Base-by-base conservation (phyloP, 2,888 invertebrate genomes). In the Phania funesta region DNA sequence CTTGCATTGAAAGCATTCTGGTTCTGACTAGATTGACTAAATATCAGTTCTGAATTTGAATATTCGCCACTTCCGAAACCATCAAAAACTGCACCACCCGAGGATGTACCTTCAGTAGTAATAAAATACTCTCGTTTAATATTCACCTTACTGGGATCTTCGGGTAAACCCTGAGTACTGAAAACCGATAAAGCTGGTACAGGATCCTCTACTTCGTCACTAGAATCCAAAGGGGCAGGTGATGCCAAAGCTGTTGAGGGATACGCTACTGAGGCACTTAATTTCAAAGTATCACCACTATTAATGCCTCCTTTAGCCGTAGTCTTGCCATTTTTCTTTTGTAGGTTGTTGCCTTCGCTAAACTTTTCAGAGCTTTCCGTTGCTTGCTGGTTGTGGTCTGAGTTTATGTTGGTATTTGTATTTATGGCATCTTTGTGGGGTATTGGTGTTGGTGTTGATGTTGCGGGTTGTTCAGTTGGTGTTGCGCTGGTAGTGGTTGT, bases 81-180 rank as follows among this genome's bases (percentile, higher is more conserved):
- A 35, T 70, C 67, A 48, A 68, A 71, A 0, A 44, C 20, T 8
- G 60, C 54, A 11, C 35, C 64, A 8, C 41, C 60, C 9, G 56
- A 22, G 0, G 71, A 24, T 3, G 50, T 24, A 20, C 86, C 86
- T 81, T 89, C 88, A 0, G 88, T 88, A 32, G 89, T 88, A 26
- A 84, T 74, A 1, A 84, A 78, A 76, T 88, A 89, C 26, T 89
- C 89, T 16, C 89, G 78, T 58, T 89, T 89, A 29, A 89, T 89
- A 82, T 89, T 88, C 35, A 89, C 86, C 77, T 89, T 89, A 80
- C 84, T 87, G 38, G 89, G 87, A 86, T 89, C 89, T 64, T 85
- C 85, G 29, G 84, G 86, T 46, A 88, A 62, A 3, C 84, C 86
- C 56, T 92, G 92, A 4, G 91, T 91, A 13, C 92, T 92, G 65